phyloP scores from a whole-genome alignment of 1,140 invertebrate species.

The Ips nitidus region DNA sequence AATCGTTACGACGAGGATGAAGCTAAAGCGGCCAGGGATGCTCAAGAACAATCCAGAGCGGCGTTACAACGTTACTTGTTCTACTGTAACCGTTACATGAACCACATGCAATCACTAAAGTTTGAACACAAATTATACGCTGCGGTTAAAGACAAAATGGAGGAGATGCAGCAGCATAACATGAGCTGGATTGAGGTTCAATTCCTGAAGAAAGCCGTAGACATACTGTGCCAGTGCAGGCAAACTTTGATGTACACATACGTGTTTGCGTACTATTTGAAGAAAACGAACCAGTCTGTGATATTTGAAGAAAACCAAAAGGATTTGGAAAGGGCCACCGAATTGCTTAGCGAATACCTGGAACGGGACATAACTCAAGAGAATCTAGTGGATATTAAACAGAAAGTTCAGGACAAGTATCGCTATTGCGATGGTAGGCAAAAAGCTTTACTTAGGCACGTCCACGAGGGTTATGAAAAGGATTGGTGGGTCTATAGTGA shows the following conservation, averaged over 20 bases:
- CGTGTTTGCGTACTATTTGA: slow-evolving; percentile 73
- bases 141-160: slow-evolving; percentile 68
- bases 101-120: slow-evolving; percentile 75
- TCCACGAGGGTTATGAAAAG: slow-evolving; percentile 76
- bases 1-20: slow-evolving; percentile 90
- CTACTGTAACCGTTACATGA: slow-evolving; percentile 94
- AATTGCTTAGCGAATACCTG: slow-evolving; percentile 72
- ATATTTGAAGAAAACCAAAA: slow-evolving; percentile 78
- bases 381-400: slow-evolving; percentile 74
- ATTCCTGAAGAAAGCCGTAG: slow-evolving; percentile 68
- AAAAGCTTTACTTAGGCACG: slow-evolving; percentile 69
- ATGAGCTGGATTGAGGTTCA: slow-evolving; percentile 81
- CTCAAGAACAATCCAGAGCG: slow-evolving; percentile 91
- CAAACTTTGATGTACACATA: slow-evolving; percentile 76
- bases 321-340: slow-evolving; percentile 70
- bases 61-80: slow-evolving; percentile 94
- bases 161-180: slow-evolving; percentile 77
- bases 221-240: slow-evolving; percentile 68
- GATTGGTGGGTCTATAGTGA: slow-evolving; percentile 69
- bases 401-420: slow-evolving; percentile 77
- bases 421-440: slow-evolving; percentile 74
- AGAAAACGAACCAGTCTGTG: slow-evolving; percentile 68
- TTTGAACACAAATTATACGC: slow-evolving; percentile 72
- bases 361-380: slow-evolving; percentile 72
- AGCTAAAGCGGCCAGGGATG: slow-evolving; percentile 92